Conservation (phyloP, 2,888 invertebrate genomes). For the Meteorus colon region DNA sequence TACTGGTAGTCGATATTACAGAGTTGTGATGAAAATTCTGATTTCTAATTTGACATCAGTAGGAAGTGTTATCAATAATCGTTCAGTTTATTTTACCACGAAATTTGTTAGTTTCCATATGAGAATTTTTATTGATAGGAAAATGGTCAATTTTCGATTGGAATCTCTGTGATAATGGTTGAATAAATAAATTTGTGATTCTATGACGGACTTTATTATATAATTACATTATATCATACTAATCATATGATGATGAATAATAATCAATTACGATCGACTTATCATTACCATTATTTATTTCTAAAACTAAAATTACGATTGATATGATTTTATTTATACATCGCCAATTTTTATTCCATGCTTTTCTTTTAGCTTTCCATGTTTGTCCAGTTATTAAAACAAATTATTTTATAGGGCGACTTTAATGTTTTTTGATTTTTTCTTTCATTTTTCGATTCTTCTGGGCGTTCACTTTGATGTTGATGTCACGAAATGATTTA, state of each 20-base stretch:
- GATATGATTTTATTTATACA: constrained; percentile 73
- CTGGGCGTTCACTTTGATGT: background rate
- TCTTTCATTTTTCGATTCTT: background rate
- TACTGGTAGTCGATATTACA: no score
- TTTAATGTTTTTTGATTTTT: background rate
- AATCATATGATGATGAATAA: constrained; percentile 69
- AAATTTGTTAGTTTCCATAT: no score
- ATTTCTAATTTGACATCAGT: background rate
- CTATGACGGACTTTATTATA: constrained; percentile 72
- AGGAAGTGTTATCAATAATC: no score
- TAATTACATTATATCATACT: constrained; percentile 71
- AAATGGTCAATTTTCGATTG: background rate
- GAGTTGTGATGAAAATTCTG: background rate
- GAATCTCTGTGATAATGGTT: background rate
- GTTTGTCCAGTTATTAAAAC: constrained; percentile 40
- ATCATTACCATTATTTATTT: constrained; percentile 68
- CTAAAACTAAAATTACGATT: constrained; percentile 60
- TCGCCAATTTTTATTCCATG: constrained; percentile 52
- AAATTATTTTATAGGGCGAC: constrained; percentile 27
- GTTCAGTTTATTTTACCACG: no score
- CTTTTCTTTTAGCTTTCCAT: background rate
- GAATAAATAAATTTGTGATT: constrained; percentile 41
- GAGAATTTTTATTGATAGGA: no score
- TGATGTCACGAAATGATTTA: constrained; percentile 42
- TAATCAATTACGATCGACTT: constrained; percentile 61